Base-by-base conservation (phyloP, 2,888 invertebrate genomes). In the Lepidocyrtoides sp. region DNA sequence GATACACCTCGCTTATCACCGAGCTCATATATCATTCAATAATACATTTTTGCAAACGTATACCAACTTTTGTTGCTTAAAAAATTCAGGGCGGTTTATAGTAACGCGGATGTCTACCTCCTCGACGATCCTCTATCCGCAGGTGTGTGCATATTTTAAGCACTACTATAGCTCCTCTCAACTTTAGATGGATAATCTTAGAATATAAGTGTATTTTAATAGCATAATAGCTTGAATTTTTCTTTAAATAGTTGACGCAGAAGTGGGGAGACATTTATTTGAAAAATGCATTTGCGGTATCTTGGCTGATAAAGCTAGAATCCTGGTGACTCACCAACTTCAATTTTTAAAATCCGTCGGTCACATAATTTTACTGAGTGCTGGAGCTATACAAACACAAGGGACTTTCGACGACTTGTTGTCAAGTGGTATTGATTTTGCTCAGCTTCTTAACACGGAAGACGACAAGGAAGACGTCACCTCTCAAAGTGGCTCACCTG, bases 311-410 rank as follows among this genome's bases (percentile, higher is more conserved):
- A 95, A 95, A 81, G 95, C 95, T 1, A 94, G 95, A 29, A 95
- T 96, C 72, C 95, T 96, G 36, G 96, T 96, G 3, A 98, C 98
- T 0, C 98, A 98, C 95, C 98, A 98, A 95, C 95, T 98, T 82
- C 98, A 98, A 95, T 98, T 97, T 94, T 95, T 97, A 10, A 96
- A 96, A 94, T 96, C 96, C 54, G 97, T 96, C 0, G 97, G 97
- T 95, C 96, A 96, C 91, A 96, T 97, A 77, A 95, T 97, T 92
- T 96, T 97, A 85, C 95, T 72, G 14, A 72, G 97, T 96, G 97
- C 51, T 2, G 79, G 79, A 5, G 3, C 14, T 29, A 79, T 79
- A 1, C n/a, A 26, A 0, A 54, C 48, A 7, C 96, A 96, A 94
- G 97, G 97, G 36, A 96, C 96, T 0, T 97, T 96, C 92, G 95